Evolutionary conservation across 1,140 invertebrate genomes (phyloP), one percentile per base, ranked within the genome.

Genomic region (Babylonia areolata): DNA sequence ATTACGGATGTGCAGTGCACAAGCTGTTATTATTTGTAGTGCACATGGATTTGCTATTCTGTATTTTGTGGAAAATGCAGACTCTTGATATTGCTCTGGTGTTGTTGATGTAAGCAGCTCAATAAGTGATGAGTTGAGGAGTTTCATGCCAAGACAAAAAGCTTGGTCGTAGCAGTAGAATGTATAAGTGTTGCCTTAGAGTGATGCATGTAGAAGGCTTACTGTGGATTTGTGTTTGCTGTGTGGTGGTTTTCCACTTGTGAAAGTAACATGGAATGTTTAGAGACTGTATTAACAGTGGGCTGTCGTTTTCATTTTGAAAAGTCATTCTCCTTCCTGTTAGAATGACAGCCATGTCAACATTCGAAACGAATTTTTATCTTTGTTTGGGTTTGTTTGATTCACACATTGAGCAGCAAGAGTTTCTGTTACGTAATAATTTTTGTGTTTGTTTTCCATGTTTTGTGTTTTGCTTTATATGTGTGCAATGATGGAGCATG

Each of bases 231-330:
- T 64, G 58, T 64, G 58, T 64, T 64, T 64, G 58, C 58, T 23
- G 58, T 64, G 58, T 28, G 58, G 15, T 64, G 58, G 58, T 64
- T 64, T 23, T 64, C 58, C 58, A 64, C 58, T 64, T 64, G 58
- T 64, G 58, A n/a, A 64, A 64, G 58, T 64, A 64, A 64, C 58
- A n/a, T 64, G 58, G 58, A 64, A 23, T 64, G 58, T n/a, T 64
- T 64, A 64, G 58, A 64, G 58, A 64, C 20, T 64, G 58, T n/a
- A 23, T 64, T 23, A 64, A 64, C 58, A 23, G 58, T 64, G 15
- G 20, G 2, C 58, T 23, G 6, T 64, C 58, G 15, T 20, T 51
- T 9, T 64, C 28, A 64, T 12, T 6, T 28, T 64, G 23, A 64
- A n/a, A 23, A 23, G 28, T 12, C 15, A 2, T 64, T 64, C 5